Evolutionary conservation across 2,888 invertebrate species (phyloP).

Genomic region (Perizoma affinitatum): DNA sequence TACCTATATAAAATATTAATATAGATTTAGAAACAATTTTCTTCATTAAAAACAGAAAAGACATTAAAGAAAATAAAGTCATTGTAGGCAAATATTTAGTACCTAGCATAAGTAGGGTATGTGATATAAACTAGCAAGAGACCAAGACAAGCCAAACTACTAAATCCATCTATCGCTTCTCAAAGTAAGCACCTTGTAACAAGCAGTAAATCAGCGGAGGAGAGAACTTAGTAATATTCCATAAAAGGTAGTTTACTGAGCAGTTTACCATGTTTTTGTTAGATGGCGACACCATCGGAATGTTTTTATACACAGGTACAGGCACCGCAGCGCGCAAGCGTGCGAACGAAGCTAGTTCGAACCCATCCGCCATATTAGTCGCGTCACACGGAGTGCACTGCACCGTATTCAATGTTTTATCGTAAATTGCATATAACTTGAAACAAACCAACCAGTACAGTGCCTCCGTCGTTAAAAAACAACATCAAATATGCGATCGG

Average conservation of each 20-base stretch:
- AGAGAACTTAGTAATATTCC: constrained; percentile 13
- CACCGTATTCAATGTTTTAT: constrained; percentile 80
- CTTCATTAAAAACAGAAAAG: no score
- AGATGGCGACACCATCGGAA: constrained; percentile 59
- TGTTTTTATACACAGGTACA: constrained; percentile 71
- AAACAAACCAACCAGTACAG: constrained; percentile 67
- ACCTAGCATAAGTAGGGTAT: no score
- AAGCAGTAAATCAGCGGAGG: background rate
- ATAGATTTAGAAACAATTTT: no score
- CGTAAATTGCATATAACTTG: constrained; percentile 75
- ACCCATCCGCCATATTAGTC: constrained; percentile 84
- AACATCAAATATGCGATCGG: constrained; percentile 71
- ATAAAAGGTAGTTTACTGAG: constrained; percentile 28
- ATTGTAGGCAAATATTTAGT: no score
- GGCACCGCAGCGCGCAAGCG: constrained; percentile 69
- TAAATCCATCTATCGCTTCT: constrained; percentile 38
- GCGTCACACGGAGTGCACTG: constrained; percentile 82
- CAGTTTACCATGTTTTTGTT: constrained; percentile 43
- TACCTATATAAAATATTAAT: no score
- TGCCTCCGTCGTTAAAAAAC: constrained; percentile 65
- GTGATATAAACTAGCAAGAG: no score
- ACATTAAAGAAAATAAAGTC: no score
- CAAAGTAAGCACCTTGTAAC: constrained; percentile 4
- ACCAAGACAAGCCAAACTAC: background rate
- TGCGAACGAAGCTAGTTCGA: constrained; percentile 64